These are phyloP conservation scores for Tromatobia lineatoria DNA, from an alignment of 2,888 invertebrate genomes.

Conservation along the genomic window DNA sequence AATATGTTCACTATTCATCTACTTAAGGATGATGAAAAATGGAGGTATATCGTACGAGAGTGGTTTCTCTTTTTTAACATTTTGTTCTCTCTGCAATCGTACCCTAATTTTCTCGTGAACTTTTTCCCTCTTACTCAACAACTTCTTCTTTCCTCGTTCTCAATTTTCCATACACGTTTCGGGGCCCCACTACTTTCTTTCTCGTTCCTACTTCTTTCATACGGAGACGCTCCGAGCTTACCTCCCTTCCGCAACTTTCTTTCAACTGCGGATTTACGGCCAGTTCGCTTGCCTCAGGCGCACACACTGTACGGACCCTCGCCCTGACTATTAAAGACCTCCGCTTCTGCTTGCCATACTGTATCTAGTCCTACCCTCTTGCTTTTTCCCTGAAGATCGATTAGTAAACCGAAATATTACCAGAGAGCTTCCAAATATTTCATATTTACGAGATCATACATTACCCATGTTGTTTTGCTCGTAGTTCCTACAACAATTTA, in stretches of 20 bases:
- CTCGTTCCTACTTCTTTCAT: neutral
- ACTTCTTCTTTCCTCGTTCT: conserved; percentile 40
- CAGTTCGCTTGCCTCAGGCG: conserved; percentile 37
- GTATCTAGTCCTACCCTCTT: conserved; percentile 9
- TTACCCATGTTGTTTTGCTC: conserved; percentile 37
- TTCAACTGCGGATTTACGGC: conserved; percentile 66
- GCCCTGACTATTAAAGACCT: conserved; percentile 41
- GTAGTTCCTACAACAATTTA: conserved; percentile 35
- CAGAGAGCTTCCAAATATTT: conserved; percentile 50
- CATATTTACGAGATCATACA: conserved; percentile 64
- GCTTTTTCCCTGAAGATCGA: conserved; percentile 53
- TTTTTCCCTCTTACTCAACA: conserved; percentile 27
- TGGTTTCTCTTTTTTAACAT: conserved; percentile 47
- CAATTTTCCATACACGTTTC: conserved; percentile 68
- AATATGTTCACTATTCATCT: neutral
- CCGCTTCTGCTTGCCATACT: conserved; percentile 33
- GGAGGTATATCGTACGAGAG: neutral
- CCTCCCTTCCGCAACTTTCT: conserved; percentile 63
- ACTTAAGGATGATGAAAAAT: neutral
- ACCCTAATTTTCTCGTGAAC: conserved; percentile 34
- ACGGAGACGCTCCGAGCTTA: conserved; percentile 55
- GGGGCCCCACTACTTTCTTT: conserved; percentile 24
- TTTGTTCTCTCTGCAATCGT: conserved; percentile 59
- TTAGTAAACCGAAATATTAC: conserved; percentile 58
- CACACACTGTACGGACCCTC: conserved; percentile 38